A percentile compares a stretch with the other conserved stretches of the same genome.
These are phyloP conservation scores for Chiropotes sagulatus DNA, from an alignment of 2,797 vertebrate species.

Conservation along the genomic window DNA sequence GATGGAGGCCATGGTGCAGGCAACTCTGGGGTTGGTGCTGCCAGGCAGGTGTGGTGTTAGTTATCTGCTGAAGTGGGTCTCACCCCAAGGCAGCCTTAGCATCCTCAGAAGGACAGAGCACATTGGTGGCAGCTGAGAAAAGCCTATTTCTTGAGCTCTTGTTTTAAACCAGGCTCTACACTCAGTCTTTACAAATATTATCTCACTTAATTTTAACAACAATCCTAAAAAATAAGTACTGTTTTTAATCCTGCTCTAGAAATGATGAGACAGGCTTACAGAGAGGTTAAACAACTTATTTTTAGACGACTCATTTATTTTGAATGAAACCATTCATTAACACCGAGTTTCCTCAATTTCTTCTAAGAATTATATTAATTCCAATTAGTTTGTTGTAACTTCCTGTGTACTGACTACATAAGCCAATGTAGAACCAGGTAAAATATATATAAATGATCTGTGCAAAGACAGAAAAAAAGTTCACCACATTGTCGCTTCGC, in stretches of 20 bases:
- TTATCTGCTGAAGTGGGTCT: not conserved
- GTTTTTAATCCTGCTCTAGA: not conserved
- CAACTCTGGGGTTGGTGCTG: not conserved
- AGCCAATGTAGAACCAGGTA: not conserved
- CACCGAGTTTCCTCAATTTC: not conserved
- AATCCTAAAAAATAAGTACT: not conserved
- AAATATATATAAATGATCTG: not conserved
- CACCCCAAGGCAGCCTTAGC: not conserved
- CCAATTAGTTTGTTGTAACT: not conserved
- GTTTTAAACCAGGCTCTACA: not conserved
- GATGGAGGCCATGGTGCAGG: not conserved
- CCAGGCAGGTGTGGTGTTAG: not conserved
- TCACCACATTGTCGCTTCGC: not conserved
- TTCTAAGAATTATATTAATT: not conserved
- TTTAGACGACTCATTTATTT: not conserved
- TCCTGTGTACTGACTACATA: not conserved
- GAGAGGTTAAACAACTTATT: not conserved
- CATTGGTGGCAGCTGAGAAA: not conserved
- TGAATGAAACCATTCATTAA: not conserved
- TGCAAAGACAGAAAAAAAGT: not conserved
- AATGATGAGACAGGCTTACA: not conserved
- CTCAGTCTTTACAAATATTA: not conserved
- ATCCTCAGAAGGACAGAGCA: not conserved
- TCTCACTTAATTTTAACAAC: not conserved
- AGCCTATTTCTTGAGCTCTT: not conserved